phyloP scores from a whole-genome alignment of 2,113 vertebrate species.

The Gadus chalcogrammus region DNA sequence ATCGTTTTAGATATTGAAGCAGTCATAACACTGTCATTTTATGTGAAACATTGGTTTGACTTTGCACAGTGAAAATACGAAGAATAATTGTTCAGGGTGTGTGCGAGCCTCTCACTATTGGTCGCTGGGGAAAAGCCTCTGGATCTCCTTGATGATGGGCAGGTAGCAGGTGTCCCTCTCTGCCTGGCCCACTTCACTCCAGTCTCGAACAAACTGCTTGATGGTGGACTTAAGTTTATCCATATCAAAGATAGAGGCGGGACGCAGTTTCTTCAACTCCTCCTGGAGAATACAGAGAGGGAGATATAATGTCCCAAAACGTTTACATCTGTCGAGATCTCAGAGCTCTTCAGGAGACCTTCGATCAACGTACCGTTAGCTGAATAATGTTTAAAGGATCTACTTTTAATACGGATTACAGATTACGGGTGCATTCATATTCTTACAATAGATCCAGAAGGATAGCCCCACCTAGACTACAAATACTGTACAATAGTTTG shows the following conservation, averaged over 20 bases:
- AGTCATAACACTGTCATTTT: too few relatives aligned
- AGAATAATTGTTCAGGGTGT: neutral
- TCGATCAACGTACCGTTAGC: too few relatives aligned
- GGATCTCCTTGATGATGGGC: slow-evolving; percentile 91
- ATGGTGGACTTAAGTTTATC: slow-evolving; percentile 98
- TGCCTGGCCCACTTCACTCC: slow-evolving; percentile 88
- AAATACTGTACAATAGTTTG: too few relatives aligned
- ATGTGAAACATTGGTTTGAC: neutral
- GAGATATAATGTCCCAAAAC: neutral
- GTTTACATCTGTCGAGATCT: too few relatives aligned
- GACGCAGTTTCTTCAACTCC: slow-evolving; percentile 75
- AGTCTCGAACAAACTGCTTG: slow-evolving; percentile 98
- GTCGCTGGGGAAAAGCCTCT: slow-evolving; percentile 89
- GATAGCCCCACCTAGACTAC: too few relatives aligned
- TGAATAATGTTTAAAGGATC: too few relatives aligned
- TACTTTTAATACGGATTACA: too few relatives aligned
- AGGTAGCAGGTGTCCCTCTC: slow-evolving; percentile 94
- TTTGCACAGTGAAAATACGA: neutral
- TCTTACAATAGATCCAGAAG: too few relatives aligned
- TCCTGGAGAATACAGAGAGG: slow-evolving; percentile 41
- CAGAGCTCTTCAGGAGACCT: neutral
- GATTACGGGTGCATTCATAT: too few relatives aligned
- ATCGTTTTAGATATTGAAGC: too few relatives aligned
- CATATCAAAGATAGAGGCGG: slow-evolving; percentile 98
- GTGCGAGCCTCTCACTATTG: slow-evolving; percentile 77